Evolutionary conservation across 2,797 vertebrate genomes (phyloP), one percentile per base, ranked within the genome.

Genomic region (Aldrovandia affinis): DNA sequence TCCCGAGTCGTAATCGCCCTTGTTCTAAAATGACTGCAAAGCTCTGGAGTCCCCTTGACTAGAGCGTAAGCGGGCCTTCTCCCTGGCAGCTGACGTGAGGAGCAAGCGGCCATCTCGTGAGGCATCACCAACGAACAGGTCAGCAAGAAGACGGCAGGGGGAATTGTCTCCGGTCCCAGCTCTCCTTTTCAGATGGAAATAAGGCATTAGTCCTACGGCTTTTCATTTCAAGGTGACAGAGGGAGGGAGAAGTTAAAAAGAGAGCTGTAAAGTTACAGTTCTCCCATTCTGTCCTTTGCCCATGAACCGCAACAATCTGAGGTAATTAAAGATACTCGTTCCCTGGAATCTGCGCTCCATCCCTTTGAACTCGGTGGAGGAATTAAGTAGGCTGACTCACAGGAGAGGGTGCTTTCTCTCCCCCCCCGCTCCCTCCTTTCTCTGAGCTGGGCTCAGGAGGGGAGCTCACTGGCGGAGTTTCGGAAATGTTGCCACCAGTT

Each of bases 181-280:
- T 68, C 63, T 63, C 63, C 78, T 84, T 70, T 84, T 80, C 63
- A 84, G 50, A 84, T 84, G 83, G 79, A 84, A 84, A 84, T 84
- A 25, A 84, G 78, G 30, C 9, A 25, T 55, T 44, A 55, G 83
- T 73, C 83, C 59, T 44, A 36, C 52, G 54, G 36, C 78, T 57
- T 47, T 39, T 68, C 59, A 65, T 73, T 81, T 81, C 65, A 78
- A 52, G 84, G 50, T 81, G 65, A 78, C 50, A 50, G 80, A 50
- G 65, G 83, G 63, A 68, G 78, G 63, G 22, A 52, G 57, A 85
- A 52, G 68, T 61, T 85, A 20, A 52, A 47, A 82, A 52, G n/a
- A 65, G n/a, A 52, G 28, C 25, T 75, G 44, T 57, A 57, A 36
- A 78, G 80, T 85, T 30, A 52, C 39, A 61, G n/a, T 52, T 61